Conservation (phyloP, 2,113 vertebrate species). For the Ciconia maguari region DNA sequence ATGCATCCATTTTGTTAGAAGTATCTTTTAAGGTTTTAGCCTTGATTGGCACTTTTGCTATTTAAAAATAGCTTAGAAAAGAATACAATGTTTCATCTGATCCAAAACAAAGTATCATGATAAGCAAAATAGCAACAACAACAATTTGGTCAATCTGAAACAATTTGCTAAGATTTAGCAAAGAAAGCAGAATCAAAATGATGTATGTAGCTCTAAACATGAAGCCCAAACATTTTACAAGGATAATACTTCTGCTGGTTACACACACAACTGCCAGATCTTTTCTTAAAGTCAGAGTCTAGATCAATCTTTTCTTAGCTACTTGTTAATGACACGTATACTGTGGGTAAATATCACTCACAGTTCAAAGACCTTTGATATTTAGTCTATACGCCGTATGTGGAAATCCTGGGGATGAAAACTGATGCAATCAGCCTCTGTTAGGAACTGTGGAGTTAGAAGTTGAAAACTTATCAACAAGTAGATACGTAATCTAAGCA, state of each 20-base stretch:
- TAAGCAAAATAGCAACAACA: neutral
- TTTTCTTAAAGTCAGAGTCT: conserved; percentile 1
- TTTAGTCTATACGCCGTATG: neutral
- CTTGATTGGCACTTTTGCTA: neutral
- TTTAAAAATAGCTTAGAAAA: neutral
- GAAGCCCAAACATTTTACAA: neutral
- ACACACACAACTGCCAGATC: neutral
- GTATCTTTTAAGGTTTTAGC: neutral
- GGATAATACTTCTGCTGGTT: neutral
- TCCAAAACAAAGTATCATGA: neutral
- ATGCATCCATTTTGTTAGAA: neutral
- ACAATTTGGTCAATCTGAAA: neutral
- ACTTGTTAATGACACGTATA: conserved; percentile 26
- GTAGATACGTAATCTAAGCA: neutral
- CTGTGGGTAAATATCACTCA: conserved; percentile 63
- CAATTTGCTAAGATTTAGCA: neutral
- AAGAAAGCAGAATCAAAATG: neutral
- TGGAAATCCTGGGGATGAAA: conserved; percentile 1
- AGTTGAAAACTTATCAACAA: neutral
- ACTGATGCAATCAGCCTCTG: neutral
- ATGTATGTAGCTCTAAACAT: neutral
- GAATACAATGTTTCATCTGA: neutral
- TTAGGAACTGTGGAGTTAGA: neutral
- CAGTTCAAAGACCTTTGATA: conserved; percentile 56
- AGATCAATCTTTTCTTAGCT: conserved; percentile 52